Base-by-base conservation (phyloP, 2,888 invertebrate species). In the Synergus gifuensis region DNA sequence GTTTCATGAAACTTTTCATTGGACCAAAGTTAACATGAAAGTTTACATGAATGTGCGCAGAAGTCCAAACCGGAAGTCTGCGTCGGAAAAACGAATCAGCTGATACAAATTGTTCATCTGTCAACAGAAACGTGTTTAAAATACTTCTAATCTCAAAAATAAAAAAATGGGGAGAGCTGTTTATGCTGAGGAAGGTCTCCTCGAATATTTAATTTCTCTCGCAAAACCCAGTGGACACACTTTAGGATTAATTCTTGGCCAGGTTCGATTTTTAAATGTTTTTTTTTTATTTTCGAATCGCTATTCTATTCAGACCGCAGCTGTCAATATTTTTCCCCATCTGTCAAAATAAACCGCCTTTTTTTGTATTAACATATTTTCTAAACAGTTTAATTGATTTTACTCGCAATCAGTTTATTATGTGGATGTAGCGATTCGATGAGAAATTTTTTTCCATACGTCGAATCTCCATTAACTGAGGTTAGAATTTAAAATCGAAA, bases 171-270 rank as follows among this genome's bases (percentile, higher is more conserved):
- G 95, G 85, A 94, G 96, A 90, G 95, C 94, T 83, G 94, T 96
- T 78, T 93, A 95, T 88, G 95, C 96, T 36, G 96, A 96, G 84
- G 95, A 96, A 91, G 93, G 94, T 91, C 94, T 96, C 82, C 93
- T 95, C 85, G 94, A 94, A 85, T 96, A 96, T 92, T 92, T 97
- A 85, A 93, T 94, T 85, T 94, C 94, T 86, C 94, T 96, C 89
- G 94, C 94, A 14, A 93, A 94, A 80, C 93, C 94, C 83, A 94
- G 95, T 89, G 93, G 93, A 85, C 95, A 95, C 89, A 94, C 94
- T 62, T 94, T 96, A 82, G 97, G 97, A 83, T 93, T 97, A 88
- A 95, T 97, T 89, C 93, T 97, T 86, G 97, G 97, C 83, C 97
- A 97, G 94, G 97, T 96, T 93, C 90, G 88, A 83, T 78, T 77